Evolutionary conservation across 1,140 invertebrate species (phyloP), one percentile per base, ranked within the genome.

Genomic region (Orius insidiosus): DNA sequence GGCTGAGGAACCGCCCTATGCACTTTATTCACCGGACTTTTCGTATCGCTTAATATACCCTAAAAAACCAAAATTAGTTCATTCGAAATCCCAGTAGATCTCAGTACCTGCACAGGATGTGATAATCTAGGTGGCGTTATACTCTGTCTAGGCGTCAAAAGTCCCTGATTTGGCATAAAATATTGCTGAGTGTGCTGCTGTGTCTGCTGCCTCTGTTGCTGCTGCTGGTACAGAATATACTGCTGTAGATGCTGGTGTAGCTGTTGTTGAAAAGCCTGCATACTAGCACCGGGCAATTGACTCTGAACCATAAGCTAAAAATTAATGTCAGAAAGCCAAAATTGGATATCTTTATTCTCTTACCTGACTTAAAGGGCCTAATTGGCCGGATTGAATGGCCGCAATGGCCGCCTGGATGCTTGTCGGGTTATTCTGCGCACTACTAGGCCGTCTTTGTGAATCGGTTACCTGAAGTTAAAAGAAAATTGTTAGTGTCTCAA

Each of bases 111-210:
- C 53, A 64, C 59, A 52, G 62, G 62, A 58, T 66, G 64, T 53
- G 65, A 62, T 54, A 59, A 59, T 60, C 61, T 62, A 38, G 63
- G 57, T 59, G 59, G 61, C 50, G 61, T 59, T 41, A 63, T 49
- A 54, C 60, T 65, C 56, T 49, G 53, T 14, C 53, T 62, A 57
- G 59, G 62, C 53, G 64, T 61, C 55, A 66, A 58, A 56, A 65
- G 59, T 55, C 82, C 79, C 73, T 84, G 81, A 68, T 82, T 85
- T 58, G 84, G 81, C 11, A 86, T 63, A 58, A 85, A 77, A 51
- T 84, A 77, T 60, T 81, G 79, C 13, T 76, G 68, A 53, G 79
- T 70, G 63, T 24, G 69, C 65, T 41, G 74, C 58, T 57, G 76
- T 67, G 42, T 70, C 51, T 41, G 62, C 49, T 52, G 71, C 5